Conservation (phyloP, 2,888 invertebrate species). For the Tolmerus cingulatus region DNA sequence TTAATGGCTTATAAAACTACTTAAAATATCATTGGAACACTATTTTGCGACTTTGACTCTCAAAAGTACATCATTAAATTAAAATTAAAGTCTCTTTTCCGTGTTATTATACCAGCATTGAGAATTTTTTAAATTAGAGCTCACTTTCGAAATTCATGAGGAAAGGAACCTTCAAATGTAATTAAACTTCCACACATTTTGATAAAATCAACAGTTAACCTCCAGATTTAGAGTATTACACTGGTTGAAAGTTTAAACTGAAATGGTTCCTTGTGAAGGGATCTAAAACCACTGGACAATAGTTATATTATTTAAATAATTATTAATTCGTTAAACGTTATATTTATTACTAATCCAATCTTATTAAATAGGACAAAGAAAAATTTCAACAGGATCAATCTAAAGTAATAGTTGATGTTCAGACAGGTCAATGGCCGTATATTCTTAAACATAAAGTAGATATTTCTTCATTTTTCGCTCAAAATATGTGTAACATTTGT, state of each 20-base stretch:
- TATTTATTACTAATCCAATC: too few species aligned
- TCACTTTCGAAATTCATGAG: not conserved
- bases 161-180: not conserved
- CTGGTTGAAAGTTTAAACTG: not conserved
- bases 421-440: not conserved
- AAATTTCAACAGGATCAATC: not conserved
- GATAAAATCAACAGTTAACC: not conserved
- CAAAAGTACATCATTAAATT: not conserved
- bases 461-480: not conserved
- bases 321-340: too few species aligned
- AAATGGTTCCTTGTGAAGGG: not conserved
- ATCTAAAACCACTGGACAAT: too few species aligned
- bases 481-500: not conserved
- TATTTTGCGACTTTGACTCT: not conserved
- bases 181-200: not conserved
- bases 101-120: too few species aligned
- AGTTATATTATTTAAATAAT: too few species aligned
- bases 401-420: not conserved
- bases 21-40: not conserved
- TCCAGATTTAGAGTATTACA: not conserved
- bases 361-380: too few species aligned
- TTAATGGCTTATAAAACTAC: not conserved
- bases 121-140: not conserved
- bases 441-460: not conserved
- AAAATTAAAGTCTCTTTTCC: not conserved